Evolutionary conservation across 2,797 vertebrate genomes (phyloP), one percentile per base, ranked within the genome.

Genomic region (Pseudochromis fuscus): DNA sequence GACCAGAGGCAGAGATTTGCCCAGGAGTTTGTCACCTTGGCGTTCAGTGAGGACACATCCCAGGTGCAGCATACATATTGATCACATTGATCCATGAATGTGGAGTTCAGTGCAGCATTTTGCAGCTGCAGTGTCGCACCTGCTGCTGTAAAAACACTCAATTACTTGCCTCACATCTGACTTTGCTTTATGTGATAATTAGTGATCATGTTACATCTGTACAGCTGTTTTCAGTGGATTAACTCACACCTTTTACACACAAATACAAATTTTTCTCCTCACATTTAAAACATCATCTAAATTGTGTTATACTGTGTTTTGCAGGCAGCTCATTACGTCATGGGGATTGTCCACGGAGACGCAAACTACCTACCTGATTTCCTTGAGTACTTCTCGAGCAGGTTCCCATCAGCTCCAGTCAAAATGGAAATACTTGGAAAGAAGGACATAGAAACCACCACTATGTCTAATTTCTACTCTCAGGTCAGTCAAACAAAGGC

Each of bases 381-480:
- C 93, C 92, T 99, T 94, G 97, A 99, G 75, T 99, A 99, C 92
- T 99, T 99, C 94, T 98, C 98, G 0, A 92, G 93, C 88, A 97
- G 96, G 90, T 99, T 99, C 93, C 96, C 98, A 70, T 96, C 95
- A 67, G 96, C 96, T 18, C 97, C 96, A 19, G 97, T 99, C 88
- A 99, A 99, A 95, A 97, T 99, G 95, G 97, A 99, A 93, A 96
- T 99, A 90, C 92, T 99, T 65, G 97, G 95, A 87, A 99, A 99
- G 94, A 99, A 99, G 93, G 98, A 99, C 90, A 99, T 99, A 87
- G 97, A 99, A 94, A 99, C 98, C 63, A 99, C 98, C 38, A 98
- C 96, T 67, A 99, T 99, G 96, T 94, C 94, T 79, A 97, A 96
- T 94, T 99, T 97, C 95, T 96, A 97, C 89, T 90, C 96, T 95